These are phyloP conservation scores for Aphidoletes aphidimyza DNA, from an alignment of 2,888 invertebrate genomes.

Conservation along the genomic window DNA sequence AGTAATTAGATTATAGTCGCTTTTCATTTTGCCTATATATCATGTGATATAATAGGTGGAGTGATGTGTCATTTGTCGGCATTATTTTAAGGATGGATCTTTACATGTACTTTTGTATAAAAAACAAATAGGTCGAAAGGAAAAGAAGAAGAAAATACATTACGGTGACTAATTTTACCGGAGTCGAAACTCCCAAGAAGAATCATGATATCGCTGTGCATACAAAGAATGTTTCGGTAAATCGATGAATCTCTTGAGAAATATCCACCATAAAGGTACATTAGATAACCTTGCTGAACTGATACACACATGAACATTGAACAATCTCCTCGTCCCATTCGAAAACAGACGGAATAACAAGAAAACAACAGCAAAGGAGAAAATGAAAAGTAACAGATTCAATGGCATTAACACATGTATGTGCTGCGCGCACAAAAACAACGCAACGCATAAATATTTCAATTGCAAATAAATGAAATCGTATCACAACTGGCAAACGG, in stretches of 20 bases:
- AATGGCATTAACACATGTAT: neutral
- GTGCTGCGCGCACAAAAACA: neutral
- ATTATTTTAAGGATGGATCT: too few relatives aligned
- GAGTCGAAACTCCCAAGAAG: neutral
- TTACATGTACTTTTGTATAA: neutral
- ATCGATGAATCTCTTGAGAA: slow-evolving; percentile 26
- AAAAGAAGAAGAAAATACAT: neutral
- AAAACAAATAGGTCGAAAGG: too few relatives aligned
- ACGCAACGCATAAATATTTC: slow-evolving; percentile 3
- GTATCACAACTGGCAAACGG: neutral
- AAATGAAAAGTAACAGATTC: neutral
- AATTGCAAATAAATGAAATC: slow-evolving; percentile 26
- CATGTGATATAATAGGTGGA: too few relatives aligned
- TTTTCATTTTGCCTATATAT: too few relatives aligned
- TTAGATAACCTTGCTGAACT: neutral
- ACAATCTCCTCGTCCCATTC: neutral
- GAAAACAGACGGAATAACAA: neutral
- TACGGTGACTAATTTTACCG: neutral
- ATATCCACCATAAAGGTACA: neutral
- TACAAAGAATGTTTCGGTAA: neutral
- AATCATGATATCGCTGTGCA: neutral
- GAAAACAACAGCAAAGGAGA: neutral
- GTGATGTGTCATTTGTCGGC: too few relatives aligned
- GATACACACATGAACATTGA: neutral
- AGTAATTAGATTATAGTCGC: too few relatives aligned